phyloP scores from a whole-genome alignment of 2,888 invertebrate species.

The Cacoxenus indagator region DNA sequence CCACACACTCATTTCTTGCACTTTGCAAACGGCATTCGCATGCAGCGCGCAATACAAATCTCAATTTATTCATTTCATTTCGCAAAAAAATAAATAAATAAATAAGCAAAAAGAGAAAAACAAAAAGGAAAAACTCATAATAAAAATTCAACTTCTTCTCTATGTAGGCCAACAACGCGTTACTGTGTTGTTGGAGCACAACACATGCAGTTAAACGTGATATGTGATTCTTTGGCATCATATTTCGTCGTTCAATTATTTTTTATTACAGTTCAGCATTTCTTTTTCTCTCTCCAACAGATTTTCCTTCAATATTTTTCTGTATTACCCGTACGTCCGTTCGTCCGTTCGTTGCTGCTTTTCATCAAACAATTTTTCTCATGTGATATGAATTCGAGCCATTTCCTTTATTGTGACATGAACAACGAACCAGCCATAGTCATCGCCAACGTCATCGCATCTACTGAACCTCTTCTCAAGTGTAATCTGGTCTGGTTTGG shows the following conservation, averaged over 20 bases:
- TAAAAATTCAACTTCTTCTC: neutral
- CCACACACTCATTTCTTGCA: neutral
- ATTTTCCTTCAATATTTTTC: neutral
- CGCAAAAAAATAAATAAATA: neutral
- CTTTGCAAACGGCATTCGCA: neutral
- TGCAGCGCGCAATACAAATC: neutral
- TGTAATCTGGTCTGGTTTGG: no score
- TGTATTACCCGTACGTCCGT: neutral
- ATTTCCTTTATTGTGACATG: conserved; percentile 12
- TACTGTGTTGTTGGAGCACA: neutral
- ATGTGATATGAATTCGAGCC: conserved; percentile 3
- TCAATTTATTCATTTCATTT: neutral
- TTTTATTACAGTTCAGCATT: conserved; percentile 7
- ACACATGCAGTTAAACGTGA: neutral
- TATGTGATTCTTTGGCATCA: conserved; percentile 1
- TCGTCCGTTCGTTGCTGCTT: neutral
- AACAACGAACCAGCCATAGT: neutral
- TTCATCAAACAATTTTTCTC: conserved; percentile 6
- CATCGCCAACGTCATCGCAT: neutral
- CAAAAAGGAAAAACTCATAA: no score
- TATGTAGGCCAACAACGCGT: neutral
- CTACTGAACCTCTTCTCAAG: neutral
- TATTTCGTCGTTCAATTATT: conserved; percentile 5
- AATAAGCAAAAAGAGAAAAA: no score
- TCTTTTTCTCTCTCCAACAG: neutral